Percentiles rank a stretch among this genome's conserved stretches.
phyloP scores from a whole-genome alignment of 2,113 vertebrate genomes.

The Chroicocephalus ridibundus region DNA sequence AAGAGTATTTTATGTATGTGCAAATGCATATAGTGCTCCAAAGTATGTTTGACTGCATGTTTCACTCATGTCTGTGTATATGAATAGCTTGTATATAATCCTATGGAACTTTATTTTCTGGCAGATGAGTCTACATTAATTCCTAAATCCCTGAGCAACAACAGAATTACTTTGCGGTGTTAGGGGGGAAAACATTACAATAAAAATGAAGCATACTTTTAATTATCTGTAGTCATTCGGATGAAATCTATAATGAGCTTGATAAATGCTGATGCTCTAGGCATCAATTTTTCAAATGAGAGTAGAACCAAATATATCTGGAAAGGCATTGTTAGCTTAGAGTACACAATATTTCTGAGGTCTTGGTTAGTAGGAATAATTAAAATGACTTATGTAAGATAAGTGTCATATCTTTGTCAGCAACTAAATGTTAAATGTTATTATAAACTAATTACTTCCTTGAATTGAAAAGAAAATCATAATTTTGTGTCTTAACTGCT shows the following conservation, averaged over 20 bases:
- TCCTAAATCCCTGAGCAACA: slow-evolving; percentile 27
- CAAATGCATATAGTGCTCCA: not conserved
- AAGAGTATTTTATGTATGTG: not conserved
- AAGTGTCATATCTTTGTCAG: slow-evolving; percentile 61
- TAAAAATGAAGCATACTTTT: slow-evolving; percentile 63
- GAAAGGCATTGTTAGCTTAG: slow-evolving; percentile 47
- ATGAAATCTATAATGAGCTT: slow-evolving; percentile 63
- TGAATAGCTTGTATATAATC: not conserved
- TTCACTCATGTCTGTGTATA: not conserved
- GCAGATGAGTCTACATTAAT: not conserved
- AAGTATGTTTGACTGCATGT: not conserved
- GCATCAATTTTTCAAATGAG: slow-evolving; percentile 52
- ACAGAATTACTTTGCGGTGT: slow-evolving; percentile 11
- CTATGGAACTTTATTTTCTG: slow-evolving; percentile 20
- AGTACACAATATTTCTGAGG: slow-evolving; percentile 46
- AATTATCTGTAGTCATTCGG: slow-evolving; percentile 56
- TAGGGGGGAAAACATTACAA: not conserved
- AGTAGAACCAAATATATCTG: slow-evolving; percentile 27
- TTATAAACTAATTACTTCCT: slow-evolving; percentile 61
- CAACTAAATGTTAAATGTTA: slow-evolving; percentile 59
- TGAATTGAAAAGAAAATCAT: slow-evolving; percentile 33
- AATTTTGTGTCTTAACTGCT: slow-evolving; percentile 27
- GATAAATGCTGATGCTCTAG: slow-evolving; percentile 58
- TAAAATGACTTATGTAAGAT: slow-evolving; percentile 62
- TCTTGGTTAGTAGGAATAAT: slow-evolving; percentile 54